phyloP scores from a whole-genome alignment of 2,888 invertebrate genomes.

The Arctia plantaginis region DNA sequence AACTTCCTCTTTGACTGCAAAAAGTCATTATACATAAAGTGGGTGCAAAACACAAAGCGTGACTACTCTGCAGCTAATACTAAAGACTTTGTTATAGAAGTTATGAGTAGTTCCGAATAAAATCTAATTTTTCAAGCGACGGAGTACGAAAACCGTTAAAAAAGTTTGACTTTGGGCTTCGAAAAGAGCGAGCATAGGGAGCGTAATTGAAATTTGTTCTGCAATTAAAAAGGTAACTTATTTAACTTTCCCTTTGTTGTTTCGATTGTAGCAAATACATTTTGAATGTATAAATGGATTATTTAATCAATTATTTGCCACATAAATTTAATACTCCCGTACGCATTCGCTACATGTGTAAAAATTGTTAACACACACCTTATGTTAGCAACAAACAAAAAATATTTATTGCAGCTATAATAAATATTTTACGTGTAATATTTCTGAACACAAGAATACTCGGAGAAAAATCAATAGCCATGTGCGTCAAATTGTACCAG shows the following conservation, averaged over 20 bases:
- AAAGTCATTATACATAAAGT: neutral
- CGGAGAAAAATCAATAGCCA: too few relatives aligned
- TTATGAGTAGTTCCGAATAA: conserved; percentile 51
- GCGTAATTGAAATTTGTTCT: neutral
- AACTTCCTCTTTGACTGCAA: neutral
- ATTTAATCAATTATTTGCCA: neutral
- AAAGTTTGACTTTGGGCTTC: conserved; percentile 17
- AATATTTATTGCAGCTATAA: too few relatives aligned
- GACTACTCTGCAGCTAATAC: conserved; percentile 31
- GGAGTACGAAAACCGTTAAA: conserved; percentile 25
- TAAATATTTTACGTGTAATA: too few relatives aligned
- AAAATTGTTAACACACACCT: too few relatives aligned
- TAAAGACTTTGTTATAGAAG: conserved; percentile 43
- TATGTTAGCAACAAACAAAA: too few relatives aligned
- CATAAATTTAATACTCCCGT: neutral
- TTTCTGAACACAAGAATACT: too few relatives aligned
- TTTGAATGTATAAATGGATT: neutral
- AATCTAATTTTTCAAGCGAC: conserved; percentile 43
- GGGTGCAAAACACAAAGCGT: conserved; percentile 7
- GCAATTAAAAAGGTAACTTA: neutral
- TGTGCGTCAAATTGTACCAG: too few relatives aligned
- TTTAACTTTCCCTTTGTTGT: conserved; percentile 6
- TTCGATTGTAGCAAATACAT: neutral
- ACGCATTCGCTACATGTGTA: too few relatives aligned
- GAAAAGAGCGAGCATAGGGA: conserved; percentile 9